A percentile compares a stretch with the other conserved stretches of the same genome.
Evolutionary conservation across 2,797 vertebrate species (phyloP).

Genomic region (Limosa lapponica): DNA sequence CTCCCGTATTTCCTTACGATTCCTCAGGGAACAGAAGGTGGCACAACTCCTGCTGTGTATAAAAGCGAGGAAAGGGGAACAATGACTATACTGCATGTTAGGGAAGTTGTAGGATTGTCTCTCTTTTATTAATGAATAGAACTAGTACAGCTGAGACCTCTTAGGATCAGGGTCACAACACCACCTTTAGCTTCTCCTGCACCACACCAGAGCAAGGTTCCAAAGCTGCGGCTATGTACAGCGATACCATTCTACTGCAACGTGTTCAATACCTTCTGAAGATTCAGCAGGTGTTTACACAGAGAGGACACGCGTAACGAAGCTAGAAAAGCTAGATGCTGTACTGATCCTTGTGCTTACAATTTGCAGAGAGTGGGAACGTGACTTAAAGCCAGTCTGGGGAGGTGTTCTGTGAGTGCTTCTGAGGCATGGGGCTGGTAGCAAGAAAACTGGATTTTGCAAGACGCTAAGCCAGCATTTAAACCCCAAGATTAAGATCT

Average conservation of each 20-base stretch:
- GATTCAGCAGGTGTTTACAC: neutral
- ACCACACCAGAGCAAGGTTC: neutral
- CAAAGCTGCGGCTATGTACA: neutral
- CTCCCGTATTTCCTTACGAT: neutral
- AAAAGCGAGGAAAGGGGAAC: neutral
- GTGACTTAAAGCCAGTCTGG: neutral
- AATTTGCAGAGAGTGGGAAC: neutral
- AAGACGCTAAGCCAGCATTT: neutral
- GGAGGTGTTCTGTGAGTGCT: neutral
- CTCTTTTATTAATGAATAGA: neutral
- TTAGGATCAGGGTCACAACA: neutral
- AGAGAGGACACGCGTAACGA: rapidly evolving
- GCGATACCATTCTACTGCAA: neutral
- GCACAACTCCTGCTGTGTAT: neutral
- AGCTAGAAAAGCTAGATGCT: neutral
- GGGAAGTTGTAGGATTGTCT: neutral
- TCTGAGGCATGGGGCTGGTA: neutral
- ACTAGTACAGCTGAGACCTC: neutral
- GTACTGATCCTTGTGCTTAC: neutral
- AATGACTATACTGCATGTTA: neutral
- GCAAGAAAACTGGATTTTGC: neutral
- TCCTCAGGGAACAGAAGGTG: neutral
- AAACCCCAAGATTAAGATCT: neutral
- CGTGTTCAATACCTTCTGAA: neutral
- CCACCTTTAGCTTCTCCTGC: neutral